Conservation (phyloP, 2,797 vertebrate species). For the Hoplostethus mediterraneus region DNA sequence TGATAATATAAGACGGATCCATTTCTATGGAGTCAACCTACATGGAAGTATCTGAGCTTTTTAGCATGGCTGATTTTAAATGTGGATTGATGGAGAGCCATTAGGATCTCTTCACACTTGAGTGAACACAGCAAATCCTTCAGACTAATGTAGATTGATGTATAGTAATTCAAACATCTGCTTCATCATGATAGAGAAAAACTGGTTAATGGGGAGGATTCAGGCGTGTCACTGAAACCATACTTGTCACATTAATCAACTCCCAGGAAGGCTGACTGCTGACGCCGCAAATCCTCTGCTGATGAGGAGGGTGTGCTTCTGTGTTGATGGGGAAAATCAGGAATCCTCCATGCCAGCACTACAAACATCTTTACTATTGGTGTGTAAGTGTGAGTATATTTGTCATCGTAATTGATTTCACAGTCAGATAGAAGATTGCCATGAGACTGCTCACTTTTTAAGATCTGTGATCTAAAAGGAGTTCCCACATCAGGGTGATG, state of each 20-base stretch:
- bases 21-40: background rate
- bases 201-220: constrained; percentile 44
- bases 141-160: constrained; percentile 11
- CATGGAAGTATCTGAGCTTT: background rate
- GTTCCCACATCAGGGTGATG: background rate
- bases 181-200: constrained; percentile 39
- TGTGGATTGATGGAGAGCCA: constrained; percentile 27
- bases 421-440: background rate
- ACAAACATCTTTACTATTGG: background rate
- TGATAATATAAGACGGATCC: background rate
- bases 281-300: background rate
- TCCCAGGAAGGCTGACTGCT: constrained; percentile 11
- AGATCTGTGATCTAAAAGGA: background rate
- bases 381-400: background rate
- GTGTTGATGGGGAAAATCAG: constrained; percentile 52
- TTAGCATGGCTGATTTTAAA: constrained; percentile 5
- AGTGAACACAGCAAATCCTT: constrained; percentile 17
- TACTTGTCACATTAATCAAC: constrained; percentile 60
- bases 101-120: constrained; percentile 9
- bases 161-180: constrained; percentile 44
- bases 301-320: constrained; percentile 45
- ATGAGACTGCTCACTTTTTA: background rate
- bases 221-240: constrained; percentile 50
- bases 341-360: constrained; percentile 45
- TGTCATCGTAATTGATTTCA: constrained; percentile 5